Conservation (phyloP, 1,140 invertebrate genomes). For the Lepidostoma basale region DNA sequence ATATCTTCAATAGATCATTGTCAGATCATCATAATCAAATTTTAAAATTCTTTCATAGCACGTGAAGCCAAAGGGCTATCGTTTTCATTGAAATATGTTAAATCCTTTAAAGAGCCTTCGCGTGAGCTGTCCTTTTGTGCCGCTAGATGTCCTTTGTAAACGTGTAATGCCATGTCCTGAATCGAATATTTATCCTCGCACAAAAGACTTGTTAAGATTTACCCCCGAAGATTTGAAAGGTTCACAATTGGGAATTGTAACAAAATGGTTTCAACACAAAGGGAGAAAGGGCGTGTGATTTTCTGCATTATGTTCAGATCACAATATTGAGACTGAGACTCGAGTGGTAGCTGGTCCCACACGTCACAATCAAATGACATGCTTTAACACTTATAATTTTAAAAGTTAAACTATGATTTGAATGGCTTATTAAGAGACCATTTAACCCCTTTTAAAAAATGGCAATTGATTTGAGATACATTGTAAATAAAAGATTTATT, state of each 20-base stretch:
- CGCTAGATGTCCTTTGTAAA: background rate
- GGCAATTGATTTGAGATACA: too few relatives aligned
- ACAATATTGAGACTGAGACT: slow-evolving; percentile 32
- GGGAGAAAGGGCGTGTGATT: slow-evolving; percentile 20
- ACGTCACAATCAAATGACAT: background rate
- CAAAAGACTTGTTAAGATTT: slow-evolving; percentile 16
- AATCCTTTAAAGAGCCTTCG: background rate
- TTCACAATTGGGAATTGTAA: slow-evolving; percentile 7
- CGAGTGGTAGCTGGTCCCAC: background rate
- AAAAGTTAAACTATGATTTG: too few relatives aligned
- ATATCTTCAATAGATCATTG: background rate
- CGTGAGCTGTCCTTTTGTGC: slow-evolving; percentile 13
- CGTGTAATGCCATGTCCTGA: background rate
- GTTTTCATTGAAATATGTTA: slow-evolving; percentile 3
- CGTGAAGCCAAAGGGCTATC: slow-evolving; percentile 19
- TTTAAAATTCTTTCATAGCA: too few relatives aligned
- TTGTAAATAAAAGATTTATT: too few relatives aligned
- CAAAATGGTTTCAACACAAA: slow-evolving; percentile 9
- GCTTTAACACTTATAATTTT: slow-evolving; percentile 1
- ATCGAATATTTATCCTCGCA: slow-evolving; percentile 23
- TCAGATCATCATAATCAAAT: background rate
- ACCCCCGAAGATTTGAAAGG: slow-evolving; percentile 11
- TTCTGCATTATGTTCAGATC: slow-evolving; percentile 11
- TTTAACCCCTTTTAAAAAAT: too few relatives aligned
- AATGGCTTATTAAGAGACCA: too few relatives aligned